Conservation (phyloP, 30 jellyfish, hydroid and myxozoan species). For the Haliclystus octoradiatus region DNA sequence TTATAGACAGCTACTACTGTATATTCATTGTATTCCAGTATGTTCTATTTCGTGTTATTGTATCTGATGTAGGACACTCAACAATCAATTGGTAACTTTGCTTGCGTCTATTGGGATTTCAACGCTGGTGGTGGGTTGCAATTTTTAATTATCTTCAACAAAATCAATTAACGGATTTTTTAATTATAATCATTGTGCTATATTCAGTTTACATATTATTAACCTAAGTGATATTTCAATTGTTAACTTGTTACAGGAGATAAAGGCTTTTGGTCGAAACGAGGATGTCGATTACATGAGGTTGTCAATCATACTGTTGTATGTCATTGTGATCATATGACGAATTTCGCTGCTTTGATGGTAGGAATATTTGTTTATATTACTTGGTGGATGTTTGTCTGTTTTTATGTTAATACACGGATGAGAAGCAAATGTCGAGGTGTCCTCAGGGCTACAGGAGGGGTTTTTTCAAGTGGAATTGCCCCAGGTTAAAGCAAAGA, state of each 20-base stretch:
- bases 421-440: too few relatives aligned
- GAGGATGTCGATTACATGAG: constrained; percentile 70
- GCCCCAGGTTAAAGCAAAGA: too few relatives aligned
- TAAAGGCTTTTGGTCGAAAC: constrained; percentile 63
- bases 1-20: too few relatives aligned
- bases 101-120: constrained; percentile 92
- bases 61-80: not conserved
- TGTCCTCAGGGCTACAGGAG: too few relatives aligned
- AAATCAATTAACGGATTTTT: not conserved
- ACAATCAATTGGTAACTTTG: constrained; percentile 16
- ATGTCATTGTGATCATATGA: constrained; percentile 94
- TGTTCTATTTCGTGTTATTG: too few relatives aligned
- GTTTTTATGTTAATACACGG: too few relatives aligned
- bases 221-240: constrained; percentile 21
- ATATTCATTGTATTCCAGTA: too few relatives aligned
- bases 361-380: constrained; percentile 30
- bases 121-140: constrained; percentile 36
- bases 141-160: not conserved
- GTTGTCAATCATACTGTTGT: constrained; percentile 69
- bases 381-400: too few relatives aligned
- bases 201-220: constrained; percentile 1
- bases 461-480: too few relatives aligned
- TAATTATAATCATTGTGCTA: not conserved
- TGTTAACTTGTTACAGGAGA: not conserved
- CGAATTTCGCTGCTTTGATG: constrained; percentile 99